A percentile compares a stretch with the other conserved stretches of the same genome.
Conservation (phyloP, 2,888 invertebrate genomes). For the Drosophila trichaetosa region DNA sequence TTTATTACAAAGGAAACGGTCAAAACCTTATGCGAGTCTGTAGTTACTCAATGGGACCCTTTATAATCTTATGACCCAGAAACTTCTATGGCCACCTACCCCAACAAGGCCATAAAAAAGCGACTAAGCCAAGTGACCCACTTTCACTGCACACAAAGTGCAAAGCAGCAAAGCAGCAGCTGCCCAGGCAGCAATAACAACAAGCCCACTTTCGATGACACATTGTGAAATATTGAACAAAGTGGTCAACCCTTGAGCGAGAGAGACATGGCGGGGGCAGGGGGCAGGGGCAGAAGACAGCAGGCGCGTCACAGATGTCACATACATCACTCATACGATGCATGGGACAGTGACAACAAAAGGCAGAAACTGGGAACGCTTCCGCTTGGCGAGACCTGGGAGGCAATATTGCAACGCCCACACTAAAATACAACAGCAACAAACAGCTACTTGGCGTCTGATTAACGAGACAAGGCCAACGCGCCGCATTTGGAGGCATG, state of each 20-base stretch:
- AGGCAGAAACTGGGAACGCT: conserved; percentile 37
- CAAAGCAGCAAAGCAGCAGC: conserved; percentile 17
- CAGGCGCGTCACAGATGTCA: conserved; percentile 50
- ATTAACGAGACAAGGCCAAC: conserved; percentile 67
- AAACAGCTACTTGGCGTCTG: conserved; percentile 36
- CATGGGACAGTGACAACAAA: conserved; percentile 47
- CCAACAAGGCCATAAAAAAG: conserved; percentile 50
- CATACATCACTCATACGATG: conserved; percentile 69
- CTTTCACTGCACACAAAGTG: conserved; percentile 65
- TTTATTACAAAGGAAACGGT: background rate
- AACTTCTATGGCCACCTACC: conserved; percentile 45
- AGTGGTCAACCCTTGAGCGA: conserved; percentile 59
- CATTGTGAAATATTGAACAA: conserved; percentile 61
- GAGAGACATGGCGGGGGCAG: background rate
- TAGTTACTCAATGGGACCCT: background rate
- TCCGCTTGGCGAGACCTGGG: conserved; percentile 46
- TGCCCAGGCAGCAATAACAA: conserved; percentile 24
- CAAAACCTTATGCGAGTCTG: background rate
- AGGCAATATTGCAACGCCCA: conserved; percentile 33
- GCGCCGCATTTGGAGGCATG: conserved; percentile 51
- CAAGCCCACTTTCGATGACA: conserved; percentile 51
- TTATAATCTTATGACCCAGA: conserved; percentile 17
- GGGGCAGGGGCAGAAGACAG: background rate
- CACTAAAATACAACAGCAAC: conserved; percentile 15
- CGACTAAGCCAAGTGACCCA: conserved; percentile 55